Conservation (phyloP, 2,888 invertebrate species). For the Gryllus longicercus region DNA sequence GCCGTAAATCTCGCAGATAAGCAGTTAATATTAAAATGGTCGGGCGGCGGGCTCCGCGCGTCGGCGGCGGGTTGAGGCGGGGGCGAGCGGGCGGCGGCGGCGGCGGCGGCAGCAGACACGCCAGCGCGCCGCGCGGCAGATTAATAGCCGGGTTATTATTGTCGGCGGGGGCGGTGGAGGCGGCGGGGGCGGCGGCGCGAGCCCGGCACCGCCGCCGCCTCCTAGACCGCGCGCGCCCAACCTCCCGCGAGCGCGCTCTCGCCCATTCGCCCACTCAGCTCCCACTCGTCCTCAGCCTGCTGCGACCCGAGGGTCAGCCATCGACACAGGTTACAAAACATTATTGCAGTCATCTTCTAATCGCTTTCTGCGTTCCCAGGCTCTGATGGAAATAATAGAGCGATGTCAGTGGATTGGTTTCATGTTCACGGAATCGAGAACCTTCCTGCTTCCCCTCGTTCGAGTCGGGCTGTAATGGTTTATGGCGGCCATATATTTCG, state of each 20-base stretch:
- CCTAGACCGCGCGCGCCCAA: background rate
- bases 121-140: conserved; percentile 17
- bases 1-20: conserved; percentile 17
- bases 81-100: background rate
- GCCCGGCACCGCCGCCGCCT: background rate
- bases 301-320: too few relatives aligned
- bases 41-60: background rate
- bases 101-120: conserved; percentile 17
- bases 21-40: conserved; percentile 17
- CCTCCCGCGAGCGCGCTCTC: background rate
- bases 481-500: too few relatives aligned
- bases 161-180: background rate
- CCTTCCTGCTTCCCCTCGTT: too few relatives aligned
- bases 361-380: too few relatives aligned
- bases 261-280: background rate
- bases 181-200: background rate
- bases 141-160: conserved; percentile 17
- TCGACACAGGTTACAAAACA: too few relatives aligned
- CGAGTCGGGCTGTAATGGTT: too few relatives aligned
- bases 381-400: too few relatives aligned
- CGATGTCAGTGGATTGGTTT: too few relatives aligned
- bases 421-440: too few relatives aligned
- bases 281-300: too few relatives aligned
- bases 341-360: too few relatives aligned
- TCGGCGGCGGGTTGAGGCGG: background rate